A percentile compares a stretch with the other conserved stretches of the same genome.
These are phyloP conservation scores for Paradisaea rubra DNA, from an alignment of 2,113 vertebrate species.

Conservation along the genomic window DNA sequence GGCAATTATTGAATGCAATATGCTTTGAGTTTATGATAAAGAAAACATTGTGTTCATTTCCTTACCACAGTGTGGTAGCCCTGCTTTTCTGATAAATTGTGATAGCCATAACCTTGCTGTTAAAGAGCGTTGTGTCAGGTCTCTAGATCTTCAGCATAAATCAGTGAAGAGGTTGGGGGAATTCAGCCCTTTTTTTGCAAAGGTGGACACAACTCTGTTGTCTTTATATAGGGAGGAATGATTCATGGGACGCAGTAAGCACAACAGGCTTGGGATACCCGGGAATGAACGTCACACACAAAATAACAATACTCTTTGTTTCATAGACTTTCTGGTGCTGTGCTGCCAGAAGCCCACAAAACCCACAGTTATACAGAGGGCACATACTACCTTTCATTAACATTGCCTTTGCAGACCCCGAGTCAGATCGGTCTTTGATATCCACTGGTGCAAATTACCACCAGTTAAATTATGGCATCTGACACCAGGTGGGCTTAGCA, in stretches of 20 bases:
- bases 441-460: background rate
- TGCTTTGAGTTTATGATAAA: constrained; percentile 8
- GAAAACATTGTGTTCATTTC: background rate
- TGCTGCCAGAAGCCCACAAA: background rate
- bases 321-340: background rate
- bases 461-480: background rate
- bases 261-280: background rate
- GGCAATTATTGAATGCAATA: background rate
- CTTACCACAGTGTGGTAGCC: background rate
- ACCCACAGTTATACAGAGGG: background rate
- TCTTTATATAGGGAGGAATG: background rate
- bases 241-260: rapidly evolving
- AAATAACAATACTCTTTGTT: background rate
- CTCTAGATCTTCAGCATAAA: background rate
- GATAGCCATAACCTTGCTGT: background rate
- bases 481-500: background rate
- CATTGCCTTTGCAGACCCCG: background rate
- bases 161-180: background rate
- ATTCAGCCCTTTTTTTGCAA: background rate
- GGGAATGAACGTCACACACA: background rate
- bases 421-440: background rate
- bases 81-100: background rate
- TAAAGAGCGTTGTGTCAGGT: background rate
- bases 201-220: background rate
- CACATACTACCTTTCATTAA: background rate